These are phyloP conservation scores for Drosophila maculinotata DNA, from an alignment of 2,888 invertebrate species.

Conservation along the genomic window DNA sequence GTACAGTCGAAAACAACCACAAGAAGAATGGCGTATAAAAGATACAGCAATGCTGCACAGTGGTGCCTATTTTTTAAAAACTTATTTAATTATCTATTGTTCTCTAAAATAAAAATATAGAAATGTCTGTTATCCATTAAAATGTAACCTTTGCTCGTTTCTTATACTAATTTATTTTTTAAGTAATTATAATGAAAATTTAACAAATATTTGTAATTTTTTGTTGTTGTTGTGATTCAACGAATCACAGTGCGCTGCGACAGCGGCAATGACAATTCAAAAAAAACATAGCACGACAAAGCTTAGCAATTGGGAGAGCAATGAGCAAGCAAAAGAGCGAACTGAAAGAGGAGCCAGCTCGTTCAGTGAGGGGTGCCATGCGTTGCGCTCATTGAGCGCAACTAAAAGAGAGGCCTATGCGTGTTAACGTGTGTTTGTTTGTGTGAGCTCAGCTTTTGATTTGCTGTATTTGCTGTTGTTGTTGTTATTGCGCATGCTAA, in stretches of 20 bases:
- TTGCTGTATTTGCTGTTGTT: constrained; percentile 36
- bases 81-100: no score
- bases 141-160: no score
- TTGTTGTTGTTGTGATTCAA: not conserved
- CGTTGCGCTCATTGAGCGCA: constrained; percentile 53
- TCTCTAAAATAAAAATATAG: no score
- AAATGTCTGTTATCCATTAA: no score
- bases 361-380: constrained; percentile 18
- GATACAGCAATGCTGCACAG: constrained; percentile 38
- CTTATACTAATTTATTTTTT: no score
- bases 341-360: constrained; percentile 23
- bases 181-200: no score
- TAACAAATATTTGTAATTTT: no score
- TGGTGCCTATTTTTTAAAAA: constrained; percentile 11
- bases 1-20: constrained; percentile 33
- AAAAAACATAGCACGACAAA: constrained; percentile 33
- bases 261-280: constrained; percentile 57
- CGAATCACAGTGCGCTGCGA: constrained; percentile 33
- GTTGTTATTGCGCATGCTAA: constrained; percentile 69
- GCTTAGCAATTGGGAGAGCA: constrained; percentile 32
- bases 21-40: constrained; percentile 24
- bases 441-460: constrained; percentile 62
- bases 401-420: constrained; percentile 57
- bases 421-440: constrained; percentile 13
- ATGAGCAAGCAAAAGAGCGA: constrained; percentile 30